Conservation (phyloP, 2,888 invertebrate species). For the Metacarcinus magister region DNA sequence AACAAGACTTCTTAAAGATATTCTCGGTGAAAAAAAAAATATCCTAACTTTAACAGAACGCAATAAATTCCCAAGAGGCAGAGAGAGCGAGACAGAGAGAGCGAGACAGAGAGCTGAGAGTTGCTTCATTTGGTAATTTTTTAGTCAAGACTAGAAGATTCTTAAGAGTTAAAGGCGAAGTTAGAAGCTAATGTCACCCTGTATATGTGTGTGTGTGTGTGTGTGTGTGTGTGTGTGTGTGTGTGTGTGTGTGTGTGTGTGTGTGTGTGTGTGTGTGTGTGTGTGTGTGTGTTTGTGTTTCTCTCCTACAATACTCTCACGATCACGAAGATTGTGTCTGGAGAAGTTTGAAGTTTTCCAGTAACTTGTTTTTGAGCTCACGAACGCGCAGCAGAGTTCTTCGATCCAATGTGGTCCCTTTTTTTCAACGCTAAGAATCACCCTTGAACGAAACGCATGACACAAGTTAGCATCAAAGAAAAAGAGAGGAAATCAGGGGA, state of each 20-base stretch:
- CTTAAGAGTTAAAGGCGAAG: too few species aligned
- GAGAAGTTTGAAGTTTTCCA: conserved; percentile 11
- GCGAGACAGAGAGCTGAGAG: neutral
- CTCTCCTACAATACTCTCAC: neutral
- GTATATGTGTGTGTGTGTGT: neutral
- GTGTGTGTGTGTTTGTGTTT: neutral
- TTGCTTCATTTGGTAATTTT: too few species aligned
- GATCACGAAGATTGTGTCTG: neutral
- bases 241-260: neutral
- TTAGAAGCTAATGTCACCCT: too few species aligned
- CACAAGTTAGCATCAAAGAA: too few species aligned
- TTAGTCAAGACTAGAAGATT: too few species aligned
- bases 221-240: neutral
- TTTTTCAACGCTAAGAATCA: too few species aligned
- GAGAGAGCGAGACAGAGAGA: neutral
- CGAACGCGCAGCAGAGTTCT: too few species aligned
- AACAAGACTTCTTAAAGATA: neutral
- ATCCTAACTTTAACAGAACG: neutral
- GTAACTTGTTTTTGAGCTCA: neutral
- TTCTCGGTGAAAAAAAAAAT: neutral
- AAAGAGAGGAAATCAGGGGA: too few species aligned
- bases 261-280: too few species aligned
- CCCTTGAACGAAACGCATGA: too few species aligned
- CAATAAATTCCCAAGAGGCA: neutral
- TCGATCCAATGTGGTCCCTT: too few species aligned